Conservation (phyloP, 2,113 vertebrate genomes). For the Equus quagga region DNA sequence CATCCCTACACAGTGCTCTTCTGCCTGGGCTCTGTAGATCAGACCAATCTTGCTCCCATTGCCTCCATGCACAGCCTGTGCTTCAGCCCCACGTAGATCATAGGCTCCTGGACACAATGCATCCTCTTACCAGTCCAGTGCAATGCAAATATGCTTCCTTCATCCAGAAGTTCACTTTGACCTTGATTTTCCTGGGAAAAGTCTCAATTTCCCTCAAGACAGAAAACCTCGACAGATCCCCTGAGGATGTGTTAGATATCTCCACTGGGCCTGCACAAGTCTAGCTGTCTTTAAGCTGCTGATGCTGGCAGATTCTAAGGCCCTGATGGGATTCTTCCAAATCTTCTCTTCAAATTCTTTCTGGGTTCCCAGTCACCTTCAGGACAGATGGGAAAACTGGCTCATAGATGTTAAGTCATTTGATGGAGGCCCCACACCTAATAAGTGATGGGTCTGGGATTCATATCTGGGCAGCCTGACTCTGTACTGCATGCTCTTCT, state of each 20-base stretch:
- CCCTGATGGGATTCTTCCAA: background rate
- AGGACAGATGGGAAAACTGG: background rate
- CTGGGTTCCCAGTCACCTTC: background rate
- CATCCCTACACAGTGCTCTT: accelerated
- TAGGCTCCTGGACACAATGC: too few relatives aligned
- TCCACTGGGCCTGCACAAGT: background rate
- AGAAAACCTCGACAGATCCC: background rate
- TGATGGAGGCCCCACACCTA: background rate
- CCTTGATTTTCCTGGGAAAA: background rate
- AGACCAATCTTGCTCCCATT: too few relatives aligned
- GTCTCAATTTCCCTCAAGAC: background rate
- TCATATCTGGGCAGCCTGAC: background rate
- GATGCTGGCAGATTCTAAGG: background rate
- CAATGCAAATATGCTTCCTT: accelerated
- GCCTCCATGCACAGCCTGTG: background rate
- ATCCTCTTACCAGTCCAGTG: background rate
- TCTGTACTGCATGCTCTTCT: background rate
- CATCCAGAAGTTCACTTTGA: background rate
- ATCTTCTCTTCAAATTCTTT: background rate
- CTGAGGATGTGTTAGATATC: background rate
- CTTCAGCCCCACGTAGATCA: accelerated
- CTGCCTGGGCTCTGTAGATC: background rate
- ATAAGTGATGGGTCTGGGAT: background rate
- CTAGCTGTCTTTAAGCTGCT: background rate
- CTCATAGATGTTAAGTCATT: background rate